Base-by-base conservation (phyloP, 2,797 vertebrate genomes). In the Mus minutoides region DNA sequence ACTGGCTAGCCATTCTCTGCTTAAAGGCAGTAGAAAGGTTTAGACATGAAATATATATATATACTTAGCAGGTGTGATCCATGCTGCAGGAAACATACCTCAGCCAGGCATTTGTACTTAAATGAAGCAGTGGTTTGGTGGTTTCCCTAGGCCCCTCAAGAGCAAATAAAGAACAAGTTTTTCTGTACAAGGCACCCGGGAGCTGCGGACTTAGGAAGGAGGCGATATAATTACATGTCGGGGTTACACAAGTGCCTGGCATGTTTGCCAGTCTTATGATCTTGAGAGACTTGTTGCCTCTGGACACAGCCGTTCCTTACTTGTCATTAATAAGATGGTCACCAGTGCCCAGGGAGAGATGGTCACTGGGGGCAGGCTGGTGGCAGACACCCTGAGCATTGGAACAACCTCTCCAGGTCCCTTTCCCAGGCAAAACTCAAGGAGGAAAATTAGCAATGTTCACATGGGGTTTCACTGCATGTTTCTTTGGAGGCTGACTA, bases 381-480 rank as follows among this genome's bases (percentile, higher is more conserved):
- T 95, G 67, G 94, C 89, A 78, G 93, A 60, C 19, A 16, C 4
- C 52, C 34, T 92, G 87, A 89, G 88, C 84, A 88, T 67, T 19
- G 71, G 88, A 49, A 93, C 0, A 64, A 96, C 97, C 96, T 97
- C 96, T 96, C 78, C 43, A 89, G 37, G 52, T 54, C 34, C 88
- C 75, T 76, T 93, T 90, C 85, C 62, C 88, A 94, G 75, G 88
- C 95, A 96, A 96, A 96, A 71, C 80, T 93, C 60, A 91, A 97
- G 91, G 92, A 94, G 88, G 71, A 92, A 67, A 92, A 14, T 93
- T 4, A 97, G 46, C 67, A 91, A 87, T 91, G 73, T 78, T 88
- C 37, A 40, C 3, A 5, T 2, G 31, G 22, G 5, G 10, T 40
- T 95, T 92, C 43, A 46, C 79, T 62, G 14, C 49, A 46, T 6